Conservation (phyloP, 2,797 vertebrate species). For the Melanotaenia pygmaea region DNA sequence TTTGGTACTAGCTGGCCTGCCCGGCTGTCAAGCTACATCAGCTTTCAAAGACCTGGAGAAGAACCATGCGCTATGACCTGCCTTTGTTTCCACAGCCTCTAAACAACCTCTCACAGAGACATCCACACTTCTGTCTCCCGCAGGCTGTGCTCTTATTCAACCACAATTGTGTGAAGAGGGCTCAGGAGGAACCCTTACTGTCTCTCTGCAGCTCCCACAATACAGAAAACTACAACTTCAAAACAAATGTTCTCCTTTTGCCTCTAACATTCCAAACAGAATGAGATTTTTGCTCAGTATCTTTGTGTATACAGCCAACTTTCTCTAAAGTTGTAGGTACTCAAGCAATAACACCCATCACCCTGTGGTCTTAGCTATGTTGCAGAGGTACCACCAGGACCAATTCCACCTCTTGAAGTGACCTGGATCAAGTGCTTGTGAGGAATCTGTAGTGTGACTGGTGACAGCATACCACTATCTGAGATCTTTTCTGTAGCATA, state of each 20-base stretch:
- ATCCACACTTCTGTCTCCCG: constrained; percentile 62
- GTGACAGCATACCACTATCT: constrained; percentile 60
- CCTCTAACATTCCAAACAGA: constrained; percentile 12
- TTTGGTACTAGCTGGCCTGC: constrained; percentile 41
- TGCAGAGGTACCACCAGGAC: constrained; percentile 19
- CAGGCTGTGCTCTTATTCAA: constrained; percentile 37
- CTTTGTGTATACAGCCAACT: constrained; percentile 27
- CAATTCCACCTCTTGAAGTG: neutral
- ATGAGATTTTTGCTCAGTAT: constrained; percentile 32
- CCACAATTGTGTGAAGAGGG: constrained; percentile 30
- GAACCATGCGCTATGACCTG: constrained; percentile 67
- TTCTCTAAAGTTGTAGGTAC: constrained; percentile 46
- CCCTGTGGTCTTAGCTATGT: neutral
- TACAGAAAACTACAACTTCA: constrained; percentile 15
- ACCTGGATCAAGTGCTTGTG: constrained; percentile 31
- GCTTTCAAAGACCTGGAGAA: constrained; percentile 59
- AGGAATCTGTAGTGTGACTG: constrained; percentile 36
- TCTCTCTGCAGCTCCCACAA: constrained; percentile 21
- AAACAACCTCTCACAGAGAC: constrained; percentile 49
- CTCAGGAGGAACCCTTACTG: constrained; percentile 29
- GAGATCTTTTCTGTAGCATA: constrained; percentile 40
- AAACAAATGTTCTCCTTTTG: constrained; percentile 7
- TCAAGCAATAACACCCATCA: constrained; percentile 8
- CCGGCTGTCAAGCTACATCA: constrained; percentile 75
- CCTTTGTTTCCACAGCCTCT: constrained; percentile 63